Percentiles rank a stretch among this genome's conserved stretches.
These are phyloP conservation scores for Phaethon lepturus DNA, from an alignment of 2,113 vertebrate species.

Conservation along the genomic window DNA sequence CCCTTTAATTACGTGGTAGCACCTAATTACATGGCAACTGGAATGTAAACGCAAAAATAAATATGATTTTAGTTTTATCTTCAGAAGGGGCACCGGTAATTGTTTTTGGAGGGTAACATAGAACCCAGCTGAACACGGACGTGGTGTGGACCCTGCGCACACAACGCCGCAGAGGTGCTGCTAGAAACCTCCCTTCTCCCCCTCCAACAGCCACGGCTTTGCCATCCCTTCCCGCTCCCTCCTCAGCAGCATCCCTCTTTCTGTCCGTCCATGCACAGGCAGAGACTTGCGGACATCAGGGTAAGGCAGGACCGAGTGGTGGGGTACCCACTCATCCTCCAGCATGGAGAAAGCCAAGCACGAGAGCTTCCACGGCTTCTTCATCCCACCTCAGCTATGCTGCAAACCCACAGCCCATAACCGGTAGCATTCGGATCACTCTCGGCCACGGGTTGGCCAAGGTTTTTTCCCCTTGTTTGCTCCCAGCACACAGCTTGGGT, in stretches of 20 bases:
- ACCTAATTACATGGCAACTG: constrained; percentile 58
- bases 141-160: background rate
- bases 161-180: background rate
- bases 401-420: background rate
- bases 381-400: background rate
- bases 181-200: background rate
- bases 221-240: background rate
- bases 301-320: background rate
- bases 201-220: background rate
- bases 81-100: background rate
- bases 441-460: background rate
- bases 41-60: constrained; percentile 58
- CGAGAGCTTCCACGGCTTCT: background rate
- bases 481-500: background rate
- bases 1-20: constrained; percentile 43
- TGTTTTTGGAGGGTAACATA: background rate
- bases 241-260: background rate
- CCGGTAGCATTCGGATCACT: fast-evolving
- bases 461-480: background rate
- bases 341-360: background rate
- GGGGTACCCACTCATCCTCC: background rate
- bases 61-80: constrained; percentile 50
- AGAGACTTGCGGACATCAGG: background rate
- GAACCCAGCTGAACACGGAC: background rate
- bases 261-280: background rate